Percentiles rank a stretch among this genome's conserved stretches.
Evolutionary conservation across 2,113 vertebrate genomes (phyloP).

Genomic region (Furnarius figulus): DNA sequence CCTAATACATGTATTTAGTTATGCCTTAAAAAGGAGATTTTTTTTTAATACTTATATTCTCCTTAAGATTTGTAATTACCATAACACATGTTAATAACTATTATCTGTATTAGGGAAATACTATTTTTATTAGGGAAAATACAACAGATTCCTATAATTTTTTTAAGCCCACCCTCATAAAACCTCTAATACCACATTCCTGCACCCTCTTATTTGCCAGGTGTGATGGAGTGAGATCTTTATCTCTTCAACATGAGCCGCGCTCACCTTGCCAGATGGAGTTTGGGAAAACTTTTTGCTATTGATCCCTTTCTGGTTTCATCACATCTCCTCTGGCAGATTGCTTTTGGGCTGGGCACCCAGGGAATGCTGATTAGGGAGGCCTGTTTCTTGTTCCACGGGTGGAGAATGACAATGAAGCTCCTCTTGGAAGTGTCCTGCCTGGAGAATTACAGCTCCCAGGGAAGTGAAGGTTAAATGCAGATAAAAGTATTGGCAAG

Average conservation of each 20-base stretch:
- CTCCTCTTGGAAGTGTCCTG: neutral
- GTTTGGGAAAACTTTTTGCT: slow-evolving; percentile 41
- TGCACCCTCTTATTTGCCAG: neutral
- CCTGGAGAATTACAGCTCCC: neutral
- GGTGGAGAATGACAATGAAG: slow-evolving; percentile 52
- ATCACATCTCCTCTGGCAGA: slow-evolving; percentile 46
- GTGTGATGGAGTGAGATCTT: neutral
- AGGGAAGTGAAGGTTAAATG: neutral
- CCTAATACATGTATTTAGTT: neutral
- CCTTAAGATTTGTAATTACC: neutral
- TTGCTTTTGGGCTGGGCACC: slow-evolving; percentile 29
- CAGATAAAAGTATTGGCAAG: neutral
- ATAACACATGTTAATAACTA: neutral
- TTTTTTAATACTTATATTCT: neutral
- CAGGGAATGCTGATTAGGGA: slow-evolving; percentile 55
- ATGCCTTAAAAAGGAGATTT: neutral
- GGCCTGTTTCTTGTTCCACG: slow-evolving; percentile 19
- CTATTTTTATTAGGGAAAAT: neutral
- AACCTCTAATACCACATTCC: neutral
- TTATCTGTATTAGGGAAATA: neutral
- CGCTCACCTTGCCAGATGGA: slow-evolving; percentile 44
- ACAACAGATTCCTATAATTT: neutral
- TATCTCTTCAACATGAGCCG: slow-evolving; percentile 6
- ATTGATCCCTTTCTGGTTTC: slow-evolving; percentile 53
- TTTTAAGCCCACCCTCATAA: neutral